A percentile compares a stretch with the other conserved stretches of the same genome.
phyloP scores from a whole-genome alignment of 1,140 invertebrate genomes.

The Dinothrombium tinctorium region DNA sequence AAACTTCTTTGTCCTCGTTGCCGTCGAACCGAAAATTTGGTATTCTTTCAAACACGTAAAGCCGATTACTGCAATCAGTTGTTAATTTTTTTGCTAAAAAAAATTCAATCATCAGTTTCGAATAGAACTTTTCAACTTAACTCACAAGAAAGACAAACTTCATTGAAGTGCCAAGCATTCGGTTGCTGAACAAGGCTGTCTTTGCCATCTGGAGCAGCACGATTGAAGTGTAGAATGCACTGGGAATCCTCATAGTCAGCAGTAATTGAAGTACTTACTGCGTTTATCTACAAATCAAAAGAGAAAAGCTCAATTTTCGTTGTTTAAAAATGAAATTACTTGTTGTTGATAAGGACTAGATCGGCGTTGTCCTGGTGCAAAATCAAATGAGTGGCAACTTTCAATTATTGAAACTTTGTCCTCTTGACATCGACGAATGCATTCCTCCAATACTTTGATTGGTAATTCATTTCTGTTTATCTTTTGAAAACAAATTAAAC shows the following conservation, averaged over 20 bases:
- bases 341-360: constrained; percentile 2
- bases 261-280: constrained; percentile 16
- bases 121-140: not conserved
- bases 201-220: constrained; percentile 55
- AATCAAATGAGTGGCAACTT: constrained; percentile 64
- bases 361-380: constrained; percentile 58
- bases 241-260: constrained; percentile 67
- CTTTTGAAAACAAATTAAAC: constrained; percentile 20
- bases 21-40: constrained; percentile 28
- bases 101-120: constrained; percentile 15
- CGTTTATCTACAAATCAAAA: not conserved
- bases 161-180: constrained; percentile 63
- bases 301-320: not conserved
- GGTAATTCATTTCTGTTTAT: constrained; percentile 50
- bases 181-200: constrained; percentile 56
- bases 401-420: constrained; percentile 57
- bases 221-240: constrained; percentile 62
- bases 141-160: constrained; percentile 61
- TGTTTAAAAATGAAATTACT: not conserved
- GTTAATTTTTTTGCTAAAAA: constrained; percentile 49
- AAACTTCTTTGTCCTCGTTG: constrained; percentile 28
- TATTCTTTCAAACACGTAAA: constrained; percentile 64
- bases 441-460: constrained; percentile 56
- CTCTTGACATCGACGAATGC: constrained; percentile 51
- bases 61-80: constrained; percentile 54